Evolutionary conservation across 2,113 vertebrate species (phyloP).

Genomic region (Apteryx mantelli): DNA sequence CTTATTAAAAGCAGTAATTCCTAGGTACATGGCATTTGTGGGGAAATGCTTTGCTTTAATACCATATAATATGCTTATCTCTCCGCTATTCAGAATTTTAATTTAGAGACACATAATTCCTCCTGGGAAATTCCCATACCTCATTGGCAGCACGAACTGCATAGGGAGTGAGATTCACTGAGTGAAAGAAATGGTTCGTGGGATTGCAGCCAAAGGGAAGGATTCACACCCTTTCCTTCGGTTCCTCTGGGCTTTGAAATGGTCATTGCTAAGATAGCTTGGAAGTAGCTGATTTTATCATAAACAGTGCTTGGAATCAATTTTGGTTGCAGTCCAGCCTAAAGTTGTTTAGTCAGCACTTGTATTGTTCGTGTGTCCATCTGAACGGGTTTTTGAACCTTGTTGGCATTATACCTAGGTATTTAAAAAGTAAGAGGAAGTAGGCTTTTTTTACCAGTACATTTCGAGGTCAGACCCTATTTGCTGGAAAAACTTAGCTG

Average conservation of each 20-base stretch:
- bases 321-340: background rate
- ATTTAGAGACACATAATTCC: background rate
- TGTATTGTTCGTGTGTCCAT: background rate
- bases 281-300: background rate
- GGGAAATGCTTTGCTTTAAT: background rate
- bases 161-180: background rate
- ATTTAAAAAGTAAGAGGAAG: background rate
- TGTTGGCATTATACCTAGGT: background rate
- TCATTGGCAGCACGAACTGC: background rate
- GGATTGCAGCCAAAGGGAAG: background rate
- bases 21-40: constrained; percentile 5
- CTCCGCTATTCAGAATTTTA: background rate
- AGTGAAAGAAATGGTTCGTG: background rate
- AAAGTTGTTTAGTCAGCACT: background rate
- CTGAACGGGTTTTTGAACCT: background rate
- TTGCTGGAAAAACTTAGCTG: background rate
- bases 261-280: background rate
- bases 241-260: background rate
- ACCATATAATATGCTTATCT: background rate
- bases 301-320: background rate
- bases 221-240: background rate
- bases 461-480: background rate
- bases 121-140: background rate
- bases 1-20: constrained; percentile 64
- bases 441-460: background rate